Base-by-base conservation (phyloP, 2,113 vertebrate genomes). In the Nesospiza acunhae region DNA sequence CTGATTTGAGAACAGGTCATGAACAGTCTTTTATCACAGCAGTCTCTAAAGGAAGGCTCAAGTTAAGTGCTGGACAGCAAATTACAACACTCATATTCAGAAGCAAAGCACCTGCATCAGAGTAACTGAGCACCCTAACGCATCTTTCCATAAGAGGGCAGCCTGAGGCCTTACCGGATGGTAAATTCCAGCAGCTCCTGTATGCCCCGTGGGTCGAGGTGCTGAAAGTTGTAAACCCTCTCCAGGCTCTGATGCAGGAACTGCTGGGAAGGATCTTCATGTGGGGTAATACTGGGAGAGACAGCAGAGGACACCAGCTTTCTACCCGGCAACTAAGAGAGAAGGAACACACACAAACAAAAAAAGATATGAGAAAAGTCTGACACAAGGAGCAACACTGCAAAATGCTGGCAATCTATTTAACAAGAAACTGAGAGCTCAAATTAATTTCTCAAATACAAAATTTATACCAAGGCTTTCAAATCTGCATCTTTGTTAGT, bases 121-220 rank as follows among this genome's bases (percentile, higher is more conserved):
- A 50, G 11, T 69, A 73, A 56, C 0, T 20, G 13, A 81, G 39
- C 50, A 64, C 14, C 8, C 42, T 4, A 52, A 31, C 8, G 17
- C 1, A n/a, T 8, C 22, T 19, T 37, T 37, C 30, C 41, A 8
- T 0, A 3, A 26, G 2, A 22, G 6, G 17, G 3, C 31, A 37
- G 56, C 24, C 16, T 2, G 12, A 35, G 23, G 30, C 28, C 94
- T 84, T 53, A 99, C 99, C 99, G 98, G 88, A 99, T 99, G 69
- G 99, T 99, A 80, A 99, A 98, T 88, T 99, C 98, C 21, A 99
- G 98, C 82, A 99, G 98, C 85, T 99, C 99, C 96, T 99, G 99
- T 23, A 98, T 97, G 91, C 99, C 99, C 18, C 98, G 98, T 0
- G 99, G 98, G 58, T 99, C 99, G 2, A 99, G 97, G 88, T 99